Conservation (phyloP, 2,113 vertebrate genomes). For the Paratilapia polleni region DNA sequence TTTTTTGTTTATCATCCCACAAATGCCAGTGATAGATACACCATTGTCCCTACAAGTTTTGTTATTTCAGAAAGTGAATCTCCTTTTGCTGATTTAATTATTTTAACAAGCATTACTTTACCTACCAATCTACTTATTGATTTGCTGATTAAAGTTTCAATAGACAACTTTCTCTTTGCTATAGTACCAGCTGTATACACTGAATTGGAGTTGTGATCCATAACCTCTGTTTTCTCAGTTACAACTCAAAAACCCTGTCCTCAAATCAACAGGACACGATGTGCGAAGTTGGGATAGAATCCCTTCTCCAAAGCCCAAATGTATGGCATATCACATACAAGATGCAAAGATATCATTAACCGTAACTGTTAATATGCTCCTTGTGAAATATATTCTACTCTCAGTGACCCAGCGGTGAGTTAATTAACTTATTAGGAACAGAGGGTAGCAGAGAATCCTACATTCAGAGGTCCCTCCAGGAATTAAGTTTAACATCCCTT, state of each 20-base stretch:
- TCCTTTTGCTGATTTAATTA: background rate
- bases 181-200: background rate
- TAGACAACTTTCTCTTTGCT: background rate
- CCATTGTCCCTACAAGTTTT: background rate
- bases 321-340: conserved; percentile 10
- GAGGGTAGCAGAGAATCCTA: conserved; percentile 53
- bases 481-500: conserved; percentile 70
- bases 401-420: conserved; percentile 55
- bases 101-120: background rate
- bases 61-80: conserved; percentile 13
- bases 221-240: conserved; percentile 5
- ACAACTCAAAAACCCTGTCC: background rate
- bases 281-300: conserved; percentile 5
- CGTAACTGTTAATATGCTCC: conserved; percentile 49
- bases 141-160: conserved; percentile 3
- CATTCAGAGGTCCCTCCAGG: conserved; percentile 60
- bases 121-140: background rate
- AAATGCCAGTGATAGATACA: conserved; percentile 8
- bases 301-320: conserved; percentile 18
- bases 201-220: background rate
- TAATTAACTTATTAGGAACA: conserved; percentile 74
- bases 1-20: conserved; percentile 42
- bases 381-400: conserved; percentile 52
- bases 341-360: conserved; percentile 43
- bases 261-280: conserved; percentile 29